Base-by-base conservation (phyloP, 2,797 vertebrate genomes). In the Artibeus jamaicensis region DNA sequence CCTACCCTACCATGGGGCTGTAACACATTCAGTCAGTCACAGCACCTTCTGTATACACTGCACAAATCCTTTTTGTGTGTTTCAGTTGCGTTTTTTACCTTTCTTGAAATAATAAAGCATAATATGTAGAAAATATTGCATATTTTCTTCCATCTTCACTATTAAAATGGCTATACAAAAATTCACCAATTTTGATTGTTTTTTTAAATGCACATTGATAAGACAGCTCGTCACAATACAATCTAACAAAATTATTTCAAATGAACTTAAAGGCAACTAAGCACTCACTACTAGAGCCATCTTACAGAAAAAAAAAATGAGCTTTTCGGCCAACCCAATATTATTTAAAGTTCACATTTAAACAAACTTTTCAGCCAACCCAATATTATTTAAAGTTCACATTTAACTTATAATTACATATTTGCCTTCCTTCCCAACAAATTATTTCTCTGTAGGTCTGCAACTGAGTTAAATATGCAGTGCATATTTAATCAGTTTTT, bases 361-460 rank as follows among this genome's bases (percentile, higher is more conserved):
- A 79, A 62, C 10, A 2, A 62, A 32, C 26, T 32, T 62, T 62
- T 62, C 62, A 59, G 59, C 59, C 59, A 62, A 32, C 12, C 29
- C 62, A n/a, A n/a, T 76, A 6, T 73, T 83, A 62, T 68, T 81
- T 70, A 62, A 87, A 87, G 12, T 53, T 91, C n/a, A 77, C 37
- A 85, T 65, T 93, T 86, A 90, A 79, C 85, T 84, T 70, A 46
- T 73, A 84, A 91, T 50, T 78, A 79, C 65, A 29, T 76, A 15
- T 82, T 89, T 89, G 76, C 24, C 37, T 89, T 88, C 78, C 12
- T 79, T 95, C n/a, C n/a, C 83, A 93, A 76, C 19, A 53, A 62
- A 74, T 77, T 85, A 46, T 39, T 91, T 91, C 59, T 95, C 44
- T 74, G 14, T 50, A 89, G 65, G 15, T 89, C 37, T 93, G 78